A percentile compares a stretch with the other conserved stretches of the same genome.
Conservation (phyloP, 2,888 invertebrate species). For the Crematogaster levior region DNA sequence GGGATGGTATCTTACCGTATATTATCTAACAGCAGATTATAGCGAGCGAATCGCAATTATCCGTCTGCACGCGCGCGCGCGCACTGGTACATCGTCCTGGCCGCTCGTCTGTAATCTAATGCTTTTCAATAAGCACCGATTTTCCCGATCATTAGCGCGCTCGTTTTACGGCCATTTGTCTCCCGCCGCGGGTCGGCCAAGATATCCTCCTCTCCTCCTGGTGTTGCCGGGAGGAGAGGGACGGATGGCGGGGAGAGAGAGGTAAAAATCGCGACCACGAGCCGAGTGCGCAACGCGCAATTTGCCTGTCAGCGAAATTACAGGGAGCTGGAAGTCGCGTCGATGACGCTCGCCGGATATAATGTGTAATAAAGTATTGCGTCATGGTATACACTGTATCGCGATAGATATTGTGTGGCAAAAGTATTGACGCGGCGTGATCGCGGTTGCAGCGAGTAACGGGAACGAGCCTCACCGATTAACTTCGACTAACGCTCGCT, state of each 20-base stretch:
- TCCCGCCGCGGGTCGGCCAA: constrained; percentile 20
- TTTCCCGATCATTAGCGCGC: constrained; percentile 80
- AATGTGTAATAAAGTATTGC: constrained; percentile 54
- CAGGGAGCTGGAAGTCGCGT: constrained; percentile 38
- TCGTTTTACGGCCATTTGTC: constrained; percentile 58
- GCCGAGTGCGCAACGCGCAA: constrained; percentile 45
- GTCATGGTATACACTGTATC: constrained; percentile 18
- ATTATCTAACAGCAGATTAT: constrained; percentile 80
- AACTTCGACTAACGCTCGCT: neutral
- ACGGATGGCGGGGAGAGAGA: neutral
- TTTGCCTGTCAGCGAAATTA: constrained; percentile 52
- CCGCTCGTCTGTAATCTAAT: constrained; percentile 77
- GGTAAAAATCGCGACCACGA: constrained; percentile 39
- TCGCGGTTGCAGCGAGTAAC: constrained; percentile 36
- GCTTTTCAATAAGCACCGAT: constrained; percentile 82
- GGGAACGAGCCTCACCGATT: constrained; percentile 13
- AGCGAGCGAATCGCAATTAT: constrained; percentile 80
- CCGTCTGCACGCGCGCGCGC: constrained; percentile 75
- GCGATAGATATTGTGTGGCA: constrained; percentile 35
- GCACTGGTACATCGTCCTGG: constrained; percentile 44
- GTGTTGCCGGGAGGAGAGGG: neutral
- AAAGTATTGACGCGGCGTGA: constrained; percentile 40
- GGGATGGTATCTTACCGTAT: constrained; percentile 76
- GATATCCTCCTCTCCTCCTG: neutral
- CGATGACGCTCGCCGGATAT: constrained; percentile 48